Evolutionary conservation across 2,888 invertebrate genomes (phyloP).

Genomic region (Phaonia tiefii): DNA sequence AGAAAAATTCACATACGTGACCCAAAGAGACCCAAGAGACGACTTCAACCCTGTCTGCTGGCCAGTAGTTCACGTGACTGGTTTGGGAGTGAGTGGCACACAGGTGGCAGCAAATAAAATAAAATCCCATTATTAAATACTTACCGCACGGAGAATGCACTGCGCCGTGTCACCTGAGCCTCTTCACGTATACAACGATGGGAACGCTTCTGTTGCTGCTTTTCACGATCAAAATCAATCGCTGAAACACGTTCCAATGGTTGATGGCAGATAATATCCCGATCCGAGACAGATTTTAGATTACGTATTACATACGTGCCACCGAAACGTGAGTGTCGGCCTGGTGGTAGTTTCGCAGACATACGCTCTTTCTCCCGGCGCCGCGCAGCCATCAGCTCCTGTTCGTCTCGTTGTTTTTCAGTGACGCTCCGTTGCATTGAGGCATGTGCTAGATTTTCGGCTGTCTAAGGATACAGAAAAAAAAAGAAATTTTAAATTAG

Average conservation of each 20-base stretch:
- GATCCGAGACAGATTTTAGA: constrained; percentile 95
- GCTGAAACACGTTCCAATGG: constrained; percentile 89
- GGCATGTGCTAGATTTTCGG: constrained; percentile 87
- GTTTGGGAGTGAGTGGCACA: neutral
- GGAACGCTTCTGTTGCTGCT: constrained; percentile 89
- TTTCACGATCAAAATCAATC: constrained; percentile 89
- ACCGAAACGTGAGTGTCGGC: constrained; percentile 93
- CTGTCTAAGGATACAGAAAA: constrained; percentile 80
- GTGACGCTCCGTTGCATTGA: constrained; percentile 88
- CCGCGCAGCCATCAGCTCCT: constrained; percentile 87
- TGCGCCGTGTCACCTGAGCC: constrained; percentile 85
- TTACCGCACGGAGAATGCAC: constrained; percentile 91
- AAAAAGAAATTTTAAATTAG: constrained; percentile 6
- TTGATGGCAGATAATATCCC: constrained; percentile 93
- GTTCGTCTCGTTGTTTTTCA: constrained; percentile 93
- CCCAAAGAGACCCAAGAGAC: neutral
- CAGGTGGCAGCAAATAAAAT: constrained; percentile 1
- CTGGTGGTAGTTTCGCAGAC: constrained; percentile 74
- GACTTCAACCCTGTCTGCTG: no score
- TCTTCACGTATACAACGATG: constrained; percentile 86
- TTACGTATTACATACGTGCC: constrained; percentile 96
- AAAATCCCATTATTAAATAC: constrained; percentile 47
- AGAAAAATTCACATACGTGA: neutral
- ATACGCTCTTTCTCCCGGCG: constrained; percentile 84
- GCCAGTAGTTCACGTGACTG: neutral